Conservation (phyloP, 1,140 invertebrate genomes). For the Vollenhovia emeryi region DNA sequence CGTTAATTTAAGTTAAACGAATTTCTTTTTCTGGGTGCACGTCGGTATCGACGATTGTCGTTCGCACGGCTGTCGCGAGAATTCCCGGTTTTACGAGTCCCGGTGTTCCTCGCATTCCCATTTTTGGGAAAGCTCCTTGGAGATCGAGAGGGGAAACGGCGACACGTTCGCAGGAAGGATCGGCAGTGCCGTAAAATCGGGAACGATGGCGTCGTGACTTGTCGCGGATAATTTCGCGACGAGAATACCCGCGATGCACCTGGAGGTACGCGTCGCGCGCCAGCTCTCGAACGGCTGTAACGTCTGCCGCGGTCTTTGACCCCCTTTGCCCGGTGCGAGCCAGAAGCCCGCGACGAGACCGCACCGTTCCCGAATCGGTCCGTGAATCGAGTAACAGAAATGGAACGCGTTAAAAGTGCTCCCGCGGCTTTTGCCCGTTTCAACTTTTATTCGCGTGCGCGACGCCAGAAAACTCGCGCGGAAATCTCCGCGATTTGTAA, state of each 20-base stretch:
- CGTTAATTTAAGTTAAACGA: no score
- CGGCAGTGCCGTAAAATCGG: constrained; percentile 39
- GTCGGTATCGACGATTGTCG: background rate
- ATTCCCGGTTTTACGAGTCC: background rate
- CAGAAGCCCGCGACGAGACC: constrained; percentile 41
- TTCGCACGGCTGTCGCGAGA: no score
- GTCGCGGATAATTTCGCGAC: constrained; percentile 63
- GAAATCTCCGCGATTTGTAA: background rate
- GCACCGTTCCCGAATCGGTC: constrained; percentile 31
- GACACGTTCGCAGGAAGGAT: background rate
- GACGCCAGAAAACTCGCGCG: background rate
- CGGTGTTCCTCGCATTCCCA: background rate
- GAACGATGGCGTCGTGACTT: constrained; percentile 32
- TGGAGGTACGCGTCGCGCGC: constrained; percentile 57
- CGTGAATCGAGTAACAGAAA: constrained; percentile 12
- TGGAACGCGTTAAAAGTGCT: background rate
- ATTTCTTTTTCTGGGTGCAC: no score
- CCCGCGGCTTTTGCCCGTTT: constrained; percentile 2
- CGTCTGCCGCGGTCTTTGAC: constrained; percentile 66
- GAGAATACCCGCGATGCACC: constrained; percentile 69
- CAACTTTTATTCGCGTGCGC: no score
- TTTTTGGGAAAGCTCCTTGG: background rate
- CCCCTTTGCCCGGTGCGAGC: constrained; percentile 37
- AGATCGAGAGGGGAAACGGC: constrained; percentile 18
- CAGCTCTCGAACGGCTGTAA: constrained; percentile 47